Conservation (phyloP, 1,140 invertebrate genomes). For the Diachasmimorpha longicaudata region DNA sequence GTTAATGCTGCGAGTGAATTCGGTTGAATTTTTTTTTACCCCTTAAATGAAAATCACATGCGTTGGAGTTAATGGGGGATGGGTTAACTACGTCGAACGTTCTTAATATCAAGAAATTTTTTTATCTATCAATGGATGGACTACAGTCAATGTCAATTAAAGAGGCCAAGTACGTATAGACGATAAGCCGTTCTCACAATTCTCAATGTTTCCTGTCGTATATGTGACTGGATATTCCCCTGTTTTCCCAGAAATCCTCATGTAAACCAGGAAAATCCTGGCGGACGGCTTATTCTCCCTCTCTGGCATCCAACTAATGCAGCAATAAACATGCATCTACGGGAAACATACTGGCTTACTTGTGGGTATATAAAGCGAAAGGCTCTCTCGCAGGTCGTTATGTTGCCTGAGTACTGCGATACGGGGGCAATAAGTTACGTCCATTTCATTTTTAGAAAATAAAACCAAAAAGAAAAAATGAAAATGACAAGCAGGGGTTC, state of each 20-base stretch:
- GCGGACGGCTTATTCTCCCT: constrained; percentile 27
- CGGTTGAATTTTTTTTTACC: no score
- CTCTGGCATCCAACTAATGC: constrained; percentile 39
- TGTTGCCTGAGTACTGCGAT: background rate
- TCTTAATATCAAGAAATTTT: no score
- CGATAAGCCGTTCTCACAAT: background rate
- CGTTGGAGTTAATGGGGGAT: no score
- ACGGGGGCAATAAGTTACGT: background rate
- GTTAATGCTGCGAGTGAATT: no score
- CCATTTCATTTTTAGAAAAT: background rate
- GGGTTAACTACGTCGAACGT: no score
- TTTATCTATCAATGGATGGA: no score
- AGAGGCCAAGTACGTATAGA: background rate
- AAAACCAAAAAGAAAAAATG: background rate
- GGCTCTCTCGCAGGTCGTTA: background rate
- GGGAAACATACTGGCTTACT: constrained; percentile 30
- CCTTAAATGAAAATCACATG: no score
- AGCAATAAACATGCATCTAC: constrained; percentile 54
- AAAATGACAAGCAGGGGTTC: no score
- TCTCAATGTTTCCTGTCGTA: background rate
- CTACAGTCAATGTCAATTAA: background rate
- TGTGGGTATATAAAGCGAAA: background rate
- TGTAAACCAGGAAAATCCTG: constrained; percentile 47
- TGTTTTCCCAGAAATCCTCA: constrained; percentile 34
- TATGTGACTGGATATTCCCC: constrained; percentile 37